A percentile compares a stretch with the other conserved stretches of the same genome.
phyloP scores from a whole-genome alignment of 2,797 vertebrate genomes.

The Pipistrellus pipistrellus region DNA sequence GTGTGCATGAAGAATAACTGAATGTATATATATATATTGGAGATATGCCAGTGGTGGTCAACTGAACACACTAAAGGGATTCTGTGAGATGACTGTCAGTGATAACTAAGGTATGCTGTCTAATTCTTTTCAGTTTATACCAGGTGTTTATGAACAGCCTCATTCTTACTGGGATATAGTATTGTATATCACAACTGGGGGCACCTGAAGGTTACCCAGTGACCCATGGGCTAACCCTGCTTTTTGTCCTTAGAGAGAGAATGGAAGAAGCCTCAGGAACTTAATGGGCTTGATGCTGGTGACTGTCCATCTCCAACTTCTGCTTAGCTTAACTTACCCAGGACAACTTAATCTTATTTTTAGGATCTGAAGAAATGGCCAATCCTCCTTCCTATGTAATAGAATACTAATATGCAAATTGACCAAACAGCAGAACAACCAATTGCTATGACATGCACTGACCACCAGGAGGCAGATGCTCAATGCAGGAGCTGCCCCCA shows the following conservation, averaged over 20 bases:
- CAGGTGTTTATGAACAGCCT: neutral
- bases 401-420: too few species aligned
- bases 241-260: neutral
- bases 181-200: neutral
- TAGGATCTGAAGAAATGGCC: neutral
- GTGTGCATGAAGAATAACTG: neutral
- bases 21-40: neutral
- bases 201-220: neutral
- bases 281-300: neutral
- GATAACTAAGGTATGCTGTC: neutral
- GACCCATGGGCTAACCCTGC: too few species aligned
- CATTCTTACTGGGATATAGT: constrained; percentile 2
- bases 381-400: neutral
- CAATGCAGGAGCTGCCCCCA: too few species aligned
- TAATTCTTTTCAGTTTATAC: neutral
- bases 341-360: neutral
- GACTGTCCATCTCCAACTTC: neutral
- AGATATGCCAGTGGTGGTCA: neutral
- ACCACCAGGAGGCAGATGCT: too few species aligned
- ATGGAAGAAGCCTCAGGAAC: neutral
- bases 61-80: neutral
- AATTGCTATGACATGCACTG: too few species aligned
- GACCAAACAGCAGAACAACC: too few species aligned
- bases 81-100: neutral
- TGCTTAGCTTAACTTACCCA: neutral